These are phyloP conservation scores for Austrofundulus limnaeus DNA, from an alignment of 2,113 vertebrate genomes.

Conservation along the genomic window DNA sequence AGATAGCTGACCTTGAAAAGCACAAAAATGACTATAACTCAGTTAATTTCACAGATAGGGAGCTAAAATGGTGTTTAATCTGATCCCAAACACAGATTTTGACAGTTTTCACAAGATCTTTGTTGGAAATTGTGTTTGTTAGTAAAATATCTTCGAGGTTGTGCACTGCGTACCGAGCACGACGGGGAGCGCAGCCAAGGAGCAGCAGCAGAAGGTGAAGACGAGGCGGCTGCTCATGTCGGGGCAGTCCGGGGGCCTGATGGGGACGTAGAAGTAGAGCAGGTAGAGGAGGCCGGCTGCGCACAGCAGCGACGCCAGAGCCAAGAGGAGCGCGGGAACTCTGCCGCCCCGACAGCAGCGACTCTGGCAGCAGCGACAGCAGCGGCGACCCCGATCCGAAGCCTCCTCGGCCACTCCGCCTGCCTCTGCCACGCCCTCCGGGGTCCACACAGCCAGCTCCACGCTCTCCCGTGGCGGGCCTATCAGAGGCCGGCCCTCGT, in stretches of 20 bases:
- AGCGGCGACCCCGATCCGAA: constrained; percentile 41
- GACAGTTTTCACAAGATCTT: neutral
- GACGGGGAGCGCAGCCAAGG: constrained; percentile 73
- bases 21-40: too few species aligned
- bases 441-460: constrained; percentile 72
- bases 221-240: constrained; percentile 69
- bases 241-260: constrained; percentile 67
- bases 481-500: constrained; percentile 72
- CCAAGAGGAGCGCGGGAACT: constrained; percentile 67
- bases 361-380: constrained; percentile 62
- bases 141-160: neutral
- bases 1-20: too few species aligned
- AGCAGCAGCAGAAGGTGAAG: constrained; percentile 75
- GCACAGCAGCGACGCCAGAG: constrained; percentile 72
- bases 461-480: constrained; percentile 63
- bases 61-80: too few species aligned
- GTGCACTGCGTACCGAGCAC: constrained; percentile 74
- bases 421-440: constrained; percentile 44
- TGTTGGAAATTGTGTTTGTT: constrained; percentile 21
- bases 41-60: too few species aligned
- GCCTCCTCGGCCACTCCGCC: constrained; percentile 25
- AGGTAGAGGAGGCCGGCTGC: constrained; percentile 73
- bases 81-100: too few species aligned
- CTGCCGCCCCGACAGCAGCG: constrained; percentile 64
- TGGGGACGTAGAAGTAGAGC: constrained; percentile 73